phyloP scores from a whole-genome alignment of 2,113 vertebrate genomes.

The Corynorhinus townsendii region DNA sequence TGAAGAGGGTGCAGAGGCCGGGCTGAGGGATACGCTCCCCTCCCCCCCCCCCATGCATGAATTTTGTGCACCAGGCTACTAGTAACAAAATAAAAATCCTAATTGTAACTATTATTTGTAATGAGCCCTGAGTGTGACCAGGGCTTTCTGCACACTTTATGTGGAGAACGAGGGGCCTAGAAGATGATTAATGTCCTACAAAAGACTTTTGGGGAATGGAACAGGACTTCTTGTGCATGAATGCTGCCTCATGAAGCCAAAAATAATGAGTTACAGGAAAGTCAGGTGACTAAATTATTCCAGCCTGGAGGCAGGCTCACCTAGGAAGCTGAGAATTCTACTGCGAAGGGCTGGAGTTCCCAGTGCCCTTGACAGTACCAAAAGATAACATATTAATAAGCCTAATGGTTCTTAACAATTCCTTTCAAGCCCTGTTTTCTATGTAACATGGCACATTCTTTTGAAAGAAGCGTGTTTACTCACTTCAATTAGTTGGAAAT shows the following conservation, averaged over 20 bases:
- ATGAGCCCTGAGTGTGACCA: background rate
- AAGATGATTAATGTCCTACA: conserved; percentile 32
- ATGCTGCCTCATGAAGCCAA: conserved; percentile 54
- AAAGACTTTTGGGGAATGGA: conserved; percentile 38
- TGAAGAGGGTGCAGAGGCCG: too few relatives aligned
- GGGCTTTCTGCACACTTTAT: background rate
- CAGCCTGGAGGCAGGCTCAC: conserved; percentile 54
- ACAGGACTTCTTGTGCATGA: conserved; percentile 38
- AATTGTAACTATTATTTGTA: background rate
- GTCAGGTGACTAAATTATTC: conserved; percentile 66
- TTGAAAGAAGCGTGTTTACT: conserved; percentile 37
- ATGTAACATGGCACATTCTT: conserved; percentile 36
- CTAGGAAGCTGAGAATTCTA: conserved; percentile 27
- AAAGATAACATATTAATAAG: conserved; percentile 45
- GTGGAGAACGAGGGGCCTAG: background rate
- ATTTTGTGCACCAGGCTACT: too few relatives aligned
- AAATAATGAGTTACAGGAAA: conserved; percentile 56
- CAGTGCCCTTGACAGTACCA: conserved; percentile 43
- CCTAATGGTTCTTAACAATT: conserved; percentile 24
- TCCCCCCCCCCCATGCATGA: too few relatives aligned
- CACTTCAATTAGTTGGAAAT: conserved; percentile 24
- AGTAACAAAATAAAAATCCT: background rate
- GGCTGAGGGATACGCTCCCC: too few relatives aligned
- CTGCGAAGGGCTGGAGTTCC: background rate
- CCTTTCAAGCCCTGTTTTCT: conserved; percentile 47